Conservation (phyloP, 2,113 vertebrate species). For the Mesembrinibis cayennensis region DNA sequence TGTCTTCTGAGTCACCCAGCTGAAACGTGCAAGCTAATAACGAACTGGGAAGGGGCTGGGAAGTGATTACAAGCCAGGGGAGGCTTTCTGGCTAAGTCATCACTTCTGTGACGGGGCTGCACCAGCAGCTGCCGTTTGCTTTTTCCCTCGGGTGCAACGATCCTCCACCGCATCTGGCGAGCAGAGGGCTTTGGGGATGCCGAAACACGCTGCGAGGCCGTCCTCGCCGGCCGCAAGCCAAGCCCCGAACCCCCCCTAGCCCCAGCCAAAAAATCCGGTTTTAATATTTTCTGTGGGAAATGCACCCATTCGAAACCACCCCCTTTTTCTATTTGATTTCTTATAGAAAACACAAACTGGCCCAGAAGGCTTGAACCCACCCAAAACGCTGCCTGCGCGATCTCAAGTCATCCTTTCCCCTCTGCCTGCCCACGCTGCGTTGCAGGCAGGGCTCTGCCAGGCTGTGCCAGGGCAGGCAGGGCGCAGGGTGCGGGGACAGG, state of each 20-base stretch:
- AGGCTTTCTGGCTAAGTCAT: background rate
- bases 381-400: background rate
- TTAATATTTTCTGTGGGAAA: background rate
- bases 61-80: background rate
- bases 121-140: background rate
- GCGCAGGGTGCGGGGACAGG: background rate
- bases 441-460: background rate
- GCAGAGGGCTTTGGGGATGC: background rate
- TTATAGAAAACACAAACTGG: background rate
- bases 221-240: accelerated
- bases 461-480: background rate
- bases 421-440: accelerated
- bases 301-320: background rate
- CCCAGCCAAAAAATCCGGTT: background rate
- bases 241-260: background rate
- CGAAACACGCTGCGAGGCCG: accelerated
- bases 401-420: background rate
- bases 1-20: constrained; percentile 47
- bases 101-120: background rate
- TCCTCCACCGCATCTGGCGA: background rate
- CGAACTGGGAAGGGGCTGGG: background rate
- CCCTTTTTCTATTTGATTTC: background rate
- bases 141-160: background rate
- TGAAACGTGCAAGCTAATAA: background rate
- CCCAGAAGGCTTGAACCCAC: background rate